Base-by-base conservation (phyloP, 2,888 invertebrate species). In the Lithophane ornitopus region DNA sequence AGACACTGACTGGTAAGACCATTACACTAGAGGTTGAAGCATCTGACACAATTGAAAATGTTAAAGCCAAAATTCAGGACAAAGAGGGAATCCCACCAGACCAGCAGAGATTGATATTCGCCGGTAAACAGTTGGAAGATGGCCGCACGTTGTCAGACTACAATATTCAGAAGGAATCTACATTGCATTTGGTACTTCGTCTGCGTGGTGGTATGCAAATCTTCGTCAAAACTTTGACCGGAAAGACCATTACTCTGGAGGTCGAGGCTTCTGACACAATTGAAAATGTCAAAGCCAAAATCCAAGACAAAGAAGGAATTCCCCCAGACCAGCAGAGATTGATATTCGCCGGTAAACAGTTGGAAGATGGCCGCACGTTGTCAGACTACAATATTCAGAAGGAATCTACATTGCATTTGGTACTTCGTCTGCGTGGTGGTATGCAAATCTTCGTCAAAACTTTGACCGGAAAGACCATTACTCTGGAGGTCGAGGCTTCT, bases 401-500 rank as follows among this genome's bases (percentile, higher is more conserved):
- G 1, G 87, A 87, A 0, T 87, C 87, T 0, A 87, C 87, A 0
- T 26, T 87, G 0, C 87, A 87, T 0, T 78, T 87, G 0, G 87
- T 87, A 0, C 6, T 87, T 0, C 88, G 87, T 75, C 78, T 87
- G 0, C 74, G 87, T 11, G 87, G 87, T 56, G 87, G 87, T 71
- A 87, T 87, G 87, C 88, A 87, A 62, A 87, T 87, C 9, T 87
- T 87, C 8, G 87, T 87, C 0, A 87, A 87, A 2, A 87, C 87
- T 0, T 6, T 87, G 3, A 87, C 87, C 3, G 87, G 87, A 0
- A 87, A 87, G 0, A 87, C 87, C 0, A 87, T 87, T 0, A 87
- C 87, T 0, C 7, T 87, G 0, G 87, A 87, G 1, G 87, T 87
- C 0, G 87, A 87, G 0, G 44, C 87, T 0, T 87, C 87, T 0